Evolutionary conservation across 2,113 vertebrate genomes (phyloP), one percentile per base, ranked within the genome.

Genomic region (Phrynosoma blainvillii): DNA sequence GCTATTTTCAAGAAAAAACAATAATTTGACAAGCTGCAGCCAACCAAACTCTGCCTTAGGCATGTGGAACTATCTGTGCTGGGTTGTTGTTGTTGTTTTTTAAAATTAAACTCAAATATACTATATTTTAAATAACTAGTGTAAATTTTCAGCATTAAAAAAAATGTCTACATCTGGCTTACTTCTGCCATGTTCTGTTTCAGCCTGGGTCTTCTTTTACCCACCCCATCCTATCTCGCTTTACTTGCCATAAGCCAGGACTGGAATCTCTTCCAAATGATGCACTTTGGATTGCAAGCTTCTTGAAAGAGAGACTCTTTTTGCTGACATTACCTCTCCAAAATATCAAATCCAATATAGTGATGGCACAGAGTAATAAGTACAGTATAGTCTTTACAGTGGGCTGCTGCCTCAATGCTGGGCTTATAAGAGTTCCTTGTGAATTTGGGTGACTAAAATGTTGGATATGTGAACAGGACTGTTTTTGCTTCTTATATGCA

Each of bases 401-500:
- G 36, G 25, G 27, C 36, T 42, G 32, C 16, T 42, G 42, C 3
- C 27, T 30, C 25, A 30, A 52, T 1, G 25, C 40, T n/a, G 4
- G 65, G 21, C 30, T n/a, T n/a, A 47, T 8, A 52, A 76, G 21
- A 9, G 20, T 76, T 47, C 11, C 56, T 80, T 75, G 70, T 75
- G 13, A 40, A 25, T 27, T 27, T 66, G 36, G 20, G 40, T 52
- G 56, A 10, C 47, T 87, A 82, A 65, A 82, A 76, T 65, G 40
- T 52, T 42, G 70, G 27, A 25, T 82, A 62, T 32, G 9, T 75
- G 82, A 84, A 87, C 30, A 54, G 84, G 76, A 59, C 89, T 91
- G 66, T 56, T 92, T 66, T 77, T 76, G 14, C 79, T 54, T 76
- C 56, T 87, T 92, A 89, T 79, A 89, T 0, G 0, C 70, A 75